phyloP scores from a whole-genome alignment of 1,140 invertebrate genomes.

The Sinella curviseta region DNA sequence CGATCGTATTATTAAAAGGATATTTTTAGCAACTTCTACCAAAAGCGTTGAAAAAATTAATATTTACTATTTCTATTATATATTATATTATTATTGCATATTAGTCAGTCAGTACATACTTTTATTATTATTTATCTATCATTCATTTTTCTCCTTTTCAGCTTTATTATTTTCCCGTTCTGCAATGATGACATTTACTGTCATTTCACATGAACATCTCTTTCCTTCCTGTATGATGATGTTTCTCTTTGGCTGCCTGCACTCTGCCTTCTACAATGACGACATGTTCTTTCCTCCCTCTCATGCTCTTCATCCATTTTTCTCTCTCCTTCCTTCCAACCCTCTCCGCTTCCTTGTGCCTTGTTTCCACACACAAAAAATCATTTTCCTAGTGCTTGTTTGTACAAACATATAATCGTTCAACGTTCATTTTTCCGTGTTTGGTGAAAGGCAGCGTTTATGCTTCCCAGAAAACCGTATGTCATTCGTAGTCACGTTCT shows the following conservation, averaged over 20 bases:
- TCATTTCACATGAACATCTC: constrained; percentile 16
- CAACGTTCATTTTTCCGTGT: neutral
- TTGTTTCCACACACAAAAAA: no score
- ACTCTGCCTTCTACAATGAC: neutral
- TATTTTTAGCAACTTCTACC: no score
- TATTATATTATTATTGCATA: no score
- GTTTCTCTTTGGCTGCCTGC: neutral
- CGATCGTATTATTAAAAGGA: no score
- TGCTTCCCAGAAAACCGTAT: neutral
- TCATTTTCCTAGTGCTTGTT: no score
- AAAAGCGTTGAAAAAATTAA: neutral
- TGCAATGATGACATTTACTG: constrained; percentile 19
- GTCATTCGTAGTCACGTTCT: constrained; percentile 6
- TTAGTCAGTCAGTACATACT: no score
- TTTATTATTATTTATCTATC: neutral
- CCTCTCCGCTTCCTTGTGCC: no score
- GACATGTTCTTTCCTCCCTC: neutral
- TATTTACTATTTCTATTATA: neutral
- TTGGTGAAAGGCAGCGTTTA: neutral
- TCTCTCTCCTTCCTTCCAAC: no score
- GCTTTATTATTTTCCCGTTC: neutral
- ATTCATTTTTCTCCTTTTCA: neutral
- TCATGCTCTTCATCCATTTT: neutral
- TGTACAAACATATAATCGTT: neutral
- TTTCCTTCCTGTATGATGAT: neutral